phyloP scores from a whole-genome alignment of 2,888 invertebrate species.

The Psococerastis gibbosa region DNA sequence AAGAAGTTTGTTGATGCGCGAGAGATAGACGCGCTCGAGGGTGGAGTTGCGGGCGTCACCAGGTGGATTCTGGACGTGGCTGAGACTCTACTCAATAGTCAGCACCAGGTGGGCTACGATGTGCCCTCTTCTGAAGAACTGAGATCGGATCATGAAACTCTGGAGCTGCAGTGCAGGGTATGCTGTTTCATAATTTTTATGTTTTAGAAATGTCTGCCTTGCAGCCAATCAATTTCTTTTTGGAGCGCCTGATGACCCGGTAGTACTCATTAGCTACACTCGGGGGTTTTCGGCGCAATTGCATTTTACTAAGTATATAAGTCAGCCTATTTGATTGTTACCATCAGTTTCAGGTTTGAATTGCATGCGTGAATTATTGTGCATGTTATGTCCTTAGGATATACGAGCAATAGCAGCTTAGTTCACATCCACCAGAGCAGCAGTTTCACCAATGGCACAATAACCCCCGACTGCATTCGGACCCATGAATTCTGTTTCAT shows the following conservation, averaged over 20 bases:
- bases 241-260: background rate
- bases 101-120: conserved; percentile 53
- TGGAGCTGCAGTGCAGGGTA: conserved; percentile 55
- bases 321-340: too few relatives aligned
- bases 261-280: too few relatives aligned
- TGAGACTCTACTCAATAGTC: conserved; percentile 48
- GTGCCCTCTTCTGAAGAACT: conserved; percentile 51
- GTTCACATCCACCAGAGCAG: too few relatives aligned
- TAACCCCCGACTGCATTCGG: too few relatives aligned
- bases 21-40: conserved; percentile 37
- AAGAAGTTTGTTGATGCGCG: conserved; percentile 34
- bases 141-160: conserved; percentile 48
- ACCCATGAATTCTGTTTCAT: too few relatives aligned
- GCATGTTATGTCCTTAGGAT: background rate
- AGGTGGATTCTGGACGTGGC: conserved; percentile 63
- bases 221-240: background rate
- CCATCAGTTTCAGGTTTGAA: too few relatives aligned
- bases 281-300: too few relatives aligned
- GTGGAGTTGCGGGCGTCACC: conserved; percentile 47
- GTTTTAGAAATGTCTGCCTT: background rate
- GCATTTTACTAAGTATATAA: too few relatives aligned
- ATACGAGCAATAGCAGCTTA: too few relatives aligned
- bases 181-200: conserved; percentile 16
- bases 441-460: too few relatives aligned
- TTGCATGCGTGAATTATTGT: too few relatives aligned